A percentile compares a stretch with the other conserved stretches of the same genome.
Evolutionary conservation across 2,888 invertebrate genomes (phyloP).

Genomic region (Pocota personata): DNA sequence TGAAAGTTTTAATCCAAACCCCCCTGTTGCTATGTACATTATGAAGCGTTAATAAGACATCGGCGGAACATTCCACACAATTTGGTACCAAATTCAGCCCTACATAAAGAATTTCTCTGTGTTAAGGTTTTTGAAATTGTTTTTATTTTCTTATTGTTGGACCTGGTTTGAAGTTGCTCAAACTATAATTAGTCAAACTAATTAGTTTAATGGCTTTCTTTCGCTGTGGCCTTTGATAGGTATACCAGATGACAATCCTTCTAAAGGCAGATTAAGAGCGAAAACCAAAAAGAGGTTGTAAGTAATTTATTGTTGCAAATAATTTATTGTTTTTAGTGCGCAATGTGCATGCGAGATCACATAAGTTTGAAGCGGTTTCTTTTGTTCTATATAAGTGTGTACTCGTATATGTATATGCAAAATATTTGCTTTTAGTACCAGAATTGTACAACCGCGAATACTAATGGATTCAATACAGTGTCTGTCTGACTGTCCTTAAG

Average conservation of each 20-base stretch:
- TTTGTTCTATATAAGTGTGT: too few relatives aligned
- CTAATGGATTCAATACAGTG: too few relatives aligned
- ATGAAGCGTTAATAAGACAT: slow-evolving; percentile 27
- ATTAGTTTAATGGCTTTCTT: slow-evolving; percentile 14
- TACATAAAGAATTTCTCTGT: slow-evolving; percentile 6
- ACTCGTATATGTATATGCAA: too few relatives aligned
- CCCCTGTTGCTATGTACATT: neutral
- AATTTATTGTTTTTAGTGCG: neutral
- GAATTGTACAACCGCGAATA: too few relatives aligned
- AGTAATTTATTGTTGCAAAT: neutral
- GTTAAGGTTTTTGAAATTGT: neutral
- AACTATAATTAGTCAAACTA: slow-evolving; percentile 14
- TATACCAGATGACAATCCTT: neutral
- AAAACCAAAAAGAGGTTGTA: neutral
- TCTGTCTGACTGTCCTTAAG: too few relatives aligned
- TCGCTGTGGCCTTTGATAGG: neutral
- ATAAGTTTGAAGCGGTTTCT: neutral
- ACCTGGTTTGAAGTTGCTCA: neutral
- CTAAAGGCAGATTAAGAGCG: neutral
- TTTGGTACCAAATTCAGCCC: slow-evolving; percentile 10
- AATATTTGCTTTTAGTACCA: too few relatives aligned
- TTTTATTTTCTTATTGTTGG: neutral
- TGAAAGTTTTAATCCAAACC: slow-evolving; percentile 38
- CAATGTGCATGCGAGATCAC: neutral
- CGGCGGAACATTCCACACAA: slow-evolving; percentile 11